phyloP scores from a whole-genome alignment of 2,888 invertebrate genomes.

The Andrena flavipes region DNA sequence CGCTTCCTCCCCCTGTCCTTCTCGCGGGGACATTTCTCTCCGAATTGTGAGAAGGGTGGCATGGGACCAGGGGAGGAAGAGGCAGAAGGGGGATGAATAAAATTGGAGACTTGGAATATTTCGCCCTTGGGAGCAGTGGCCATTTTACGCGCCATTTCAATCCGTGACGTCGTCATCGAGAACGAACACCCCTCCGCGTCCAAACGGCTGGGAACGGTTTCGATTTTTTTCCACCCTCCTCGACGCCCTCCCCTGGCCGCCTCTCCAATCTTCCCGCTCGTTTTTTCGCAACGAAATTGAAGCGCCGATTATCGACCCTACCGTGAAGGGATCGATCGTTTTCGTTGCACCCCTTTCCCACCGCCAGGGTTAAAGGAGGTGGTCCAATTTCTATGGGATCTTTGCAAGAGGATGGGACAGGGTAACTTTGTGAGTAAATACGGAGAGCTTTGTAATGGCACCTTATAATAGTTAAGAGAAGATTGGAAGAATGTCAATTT shows the following conservation, averaged over 20 bases:
- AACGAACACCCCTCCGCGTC: conserved; percentile 52
- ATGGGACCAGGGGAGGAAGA: conserved; percentile 41
- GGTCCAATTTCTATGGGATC: background rate
- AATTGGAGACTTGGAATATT: conserved; percentile 77
- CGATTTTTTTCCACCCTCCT: conserved; percentile 60
- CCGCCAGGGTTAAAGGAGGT: background rate
- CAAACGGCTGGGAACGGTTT: conserved; percentile 52
- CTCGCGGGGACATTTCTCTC: conserved; percentile 17
- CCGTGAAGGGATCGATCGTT: conserved; percentile 11
- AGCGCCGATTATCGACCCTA: conserved; percentile 63
- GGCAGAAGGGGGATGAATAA: conserved; percentile 59
- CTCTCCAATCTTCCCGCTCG: conserved; percentile 49
- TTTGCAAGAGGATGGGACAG: background rate
- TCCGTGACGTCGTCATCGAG: conserved; percentile 81
- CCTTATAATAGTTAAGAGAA: too few species aligned
- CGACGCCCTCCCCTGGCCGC: conserved; percentile 20
- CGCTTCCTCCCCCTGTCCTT: background rate
- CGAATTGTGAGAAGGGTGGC: conserved; percentile 23
- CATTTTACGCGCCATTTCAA: conserved; percentile 84
- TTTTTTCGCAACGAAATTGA: conserved; percentile 58
- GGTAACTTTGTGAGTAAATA: too few species aligned
- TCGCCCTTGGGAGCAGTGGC: conserved; percentile 79
- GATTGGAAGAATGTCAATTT: too few species aligned
- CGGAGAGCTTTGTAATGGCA: too few species aligned
- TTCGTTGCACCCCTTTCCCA: background rate